phyloP scores from a whole-genome alignment of 2,113 vertebrate species.

The Tragelaphus scriptus region DNA sequence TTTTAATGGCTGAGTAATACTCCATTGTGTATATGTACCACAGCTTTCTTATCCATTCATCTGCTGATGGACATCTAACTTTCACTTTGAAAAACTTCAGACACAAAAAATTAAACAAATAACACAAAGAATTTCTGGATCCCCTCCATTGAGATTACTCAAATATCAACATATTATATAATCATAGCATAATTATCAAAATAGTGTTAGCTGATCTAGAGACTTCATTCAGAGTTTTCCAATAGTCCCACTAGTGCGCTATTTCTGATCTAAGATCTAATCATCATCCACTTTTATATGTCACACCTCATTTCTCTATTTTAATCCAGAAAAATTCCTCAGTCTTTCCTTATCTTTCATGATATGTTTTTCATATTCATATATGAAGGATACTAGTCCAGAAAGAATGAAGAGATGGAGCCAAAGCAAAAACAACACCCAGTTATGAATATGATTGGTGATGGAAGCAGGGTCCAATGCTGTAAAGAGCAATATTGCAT shows the following conservation, averaged over 20 bases:
- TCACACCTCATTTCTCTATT: not conserved
- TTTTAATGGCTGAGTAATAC: too few species aligned
- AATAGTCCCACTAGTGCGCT: not conserved
- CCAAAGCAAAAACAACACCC: not conserved
- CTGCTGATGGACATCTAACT: not conserved
- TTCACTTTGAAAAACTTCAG: not conserved
- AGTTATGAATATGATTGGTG: not conserved
- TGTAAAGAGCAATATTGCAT: not conserved
- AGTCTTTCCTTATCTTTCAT: not conserved
- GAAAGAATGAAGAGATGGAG: not conserved
- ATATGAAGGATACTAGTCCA: not conserved
- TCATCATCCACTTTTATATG: not conserved
- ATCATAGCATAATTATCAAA: not conserved
- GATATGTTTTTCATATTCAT: not conserved
- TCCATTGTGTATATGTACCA: too few species aligned
- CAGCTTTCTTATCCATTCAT: too few species aligned
- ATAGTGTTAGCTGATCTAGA: not conserved
- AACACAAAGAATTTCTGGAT: not conserved
- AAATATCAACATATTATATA: not conserved
- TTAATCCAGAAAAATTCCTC: not conserved
- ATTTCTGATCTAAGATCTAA: not conserved
- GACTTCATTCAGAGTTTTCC: not conserved
- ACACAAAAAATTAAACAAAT: not conserved
- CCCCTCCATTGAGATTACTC: not conserved
- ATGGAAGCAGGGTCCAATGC: not conserved